phyloP scores from a whole-genome alignment of 23 tunicate genomes.

The Styela plicata region DNA sequence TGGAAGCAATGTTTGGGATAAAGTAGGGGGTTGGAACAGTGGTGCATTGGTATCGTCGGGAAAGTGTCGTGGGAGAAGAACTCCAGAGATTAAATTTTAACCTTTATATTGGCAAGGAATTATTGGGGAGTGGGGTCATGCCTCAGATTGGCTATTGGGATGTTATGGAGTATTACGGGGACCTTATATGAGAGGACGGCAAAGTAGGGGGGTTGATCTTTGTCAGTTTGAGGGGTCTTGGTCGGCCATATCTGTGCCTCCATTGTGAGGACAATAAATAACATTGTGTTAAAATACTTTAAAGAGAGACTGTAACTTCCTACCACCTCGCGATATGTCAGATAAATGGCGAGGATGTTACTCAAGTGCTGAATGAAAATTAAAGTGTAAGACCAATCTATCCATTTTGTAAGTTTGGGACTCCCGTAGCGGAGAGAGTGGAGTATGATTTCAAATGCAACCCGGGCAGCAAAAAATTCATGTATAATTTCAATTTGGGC shows the following conservation, averaged over 20 bases:
- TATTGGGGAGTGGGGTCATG: constrained; percentile 48
- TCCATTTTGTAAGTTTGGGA: no score
- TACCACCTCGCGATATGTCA: neutral
- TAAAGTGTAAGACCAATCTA: no score
- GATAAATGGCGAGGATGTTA: no score
- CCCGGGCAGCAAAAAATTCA: no score
- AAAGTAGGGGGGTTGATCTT: neutral
- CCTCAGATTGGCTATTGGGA: constrained; percentile 35
- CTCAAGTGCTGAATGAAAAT: no score
- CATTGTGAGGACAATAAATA: neutral
- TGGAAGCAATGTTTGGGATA: constrained; percentile 55
- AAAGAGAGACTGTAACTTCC: neutral
- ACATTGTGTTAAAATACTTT: neutral
- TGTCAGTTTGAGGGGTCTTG: neutral
- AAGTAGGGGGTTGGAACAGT: constrained; percentile 37
- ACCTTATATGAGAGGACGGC: constrained; percentile 32
- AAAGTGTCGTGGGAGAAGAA: constrained; percentile 31
- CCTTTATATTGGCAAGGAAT: constrained; percentile 50
- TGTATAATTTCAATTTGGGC: no score
- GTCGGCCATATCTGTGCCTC: no score
- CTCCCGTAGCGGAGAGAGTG: no score
- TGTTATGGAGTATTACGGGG: neutral
- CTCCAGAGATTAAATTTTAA: constrained; percentile 62
- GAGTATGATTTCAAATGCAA: no score
- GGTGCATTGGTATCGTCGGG: constrained; percentile 44